phyloP scores from a whole-genome alignment of 1,140 invertebrate species.

The Diachasmimorpha longicaudata region DNA sequence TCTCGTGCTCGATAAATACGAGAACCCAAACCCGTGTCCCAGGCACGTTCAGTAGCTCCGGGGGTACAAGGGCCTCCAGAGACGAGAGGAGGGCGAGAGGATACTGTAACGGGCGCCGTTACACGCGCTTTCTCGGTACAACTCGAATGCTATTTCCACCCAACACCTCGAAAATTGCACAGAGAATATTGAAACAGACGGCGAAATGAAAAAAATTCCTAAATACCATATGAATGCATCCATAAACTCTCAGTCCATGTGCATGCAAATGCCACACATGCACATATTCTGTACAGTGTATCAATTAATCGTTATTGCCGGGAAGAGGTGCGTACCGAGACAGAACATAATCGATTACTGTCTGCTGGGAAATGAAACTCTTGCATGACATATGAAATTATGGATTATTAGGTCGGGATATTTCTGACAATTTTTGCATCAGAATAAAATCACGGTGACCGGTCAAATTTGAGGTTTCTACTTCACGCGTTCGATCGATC shows the following conservation, averaged over 20 bases:
- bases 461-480: no score
- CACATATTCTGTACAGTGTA: not conserved
- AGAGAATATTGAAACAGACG: not conserved
- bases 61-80: not conserved
- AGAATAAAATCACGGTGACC: not conserved
- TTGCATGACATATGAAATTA: not conserved
- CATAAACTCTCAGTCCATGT: not conserved
- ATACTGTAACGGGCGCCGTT: not conserved
- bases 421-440: no score
- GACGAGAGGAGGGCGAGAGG: not conserved
- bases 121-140: not conserved
- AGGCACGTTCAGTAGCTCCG: not conserved
- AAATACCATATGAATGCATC: not conserved
- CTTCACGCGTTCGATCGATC: no score
- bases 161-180: conserved; percentile 1
- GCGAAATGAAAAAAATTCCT: not conserved
- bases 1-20: not conserved
- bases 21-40: not conserved
- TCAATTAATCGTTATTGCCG: not conserved
- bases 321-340: not conserved
- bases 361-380: not conserved
- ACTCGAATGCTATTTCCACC: not conserved
- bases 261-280: not conserved
- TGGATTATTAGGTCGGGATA: not conserved
- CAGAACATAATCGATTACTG: not conserved